Percentiles rank a stretch among this genome's conserved stretches.
Conservation (phyloP, 2,888 invertebrate genomes). For the Lithophane leautieri region DNA sequence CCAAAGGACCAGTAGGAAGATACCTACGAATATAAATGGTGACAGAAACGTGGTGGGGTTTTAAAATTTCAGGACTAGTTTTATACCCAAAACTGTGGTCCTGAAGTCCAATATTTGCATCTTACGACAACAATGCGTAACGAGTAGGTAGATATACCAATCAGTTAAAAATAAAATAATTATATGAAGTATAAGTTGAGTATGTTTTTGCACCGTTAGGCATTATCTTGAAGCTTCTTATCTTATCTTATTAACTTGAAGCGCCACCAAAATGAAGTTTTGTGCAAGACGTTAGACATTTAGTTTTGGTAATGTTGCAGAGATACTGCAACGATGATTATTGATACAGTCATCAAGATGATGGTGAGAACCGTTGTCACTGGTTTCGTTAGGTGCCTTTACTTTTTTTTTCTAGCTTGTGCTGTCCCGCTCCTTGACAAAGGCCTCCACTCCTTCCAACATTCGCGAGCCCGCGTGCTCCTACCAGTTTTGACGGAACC, state of each 20-base stretch:
- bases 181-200: not conserved
- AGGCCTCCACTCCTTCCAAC: too few species aligned
- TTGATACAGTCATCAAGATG: not conserved
- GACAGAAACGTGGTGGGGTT: not conserved
- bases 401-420: too few species aligned
- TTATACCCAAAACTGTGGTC: not conserved
- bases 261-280: constrained; percentile 19
- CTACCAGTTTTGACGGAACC: too few species aligned
- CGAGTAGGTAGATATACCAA: not conserved
- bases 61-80: not conserved
- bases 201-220: not conserved
- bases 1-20: too few species aligned
- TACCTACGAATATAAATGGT: not conserved
- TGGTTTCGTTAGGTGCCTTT: not conserved
- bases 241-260: not conserved
- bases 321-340: constrained; percentile 30
- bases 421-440: too few species aligned
- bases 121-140: not conserved
- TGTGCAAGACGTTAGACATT: constrained; percentile 10
- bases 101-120: not conserved
- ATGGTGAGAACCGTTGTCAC: not conserved
- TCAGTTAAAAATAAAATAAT: not conserved
- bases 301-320: constrained; percentile 24
- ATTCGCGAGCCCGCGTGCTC: too few species aligned
- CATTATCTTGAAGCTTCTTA: too few species aligned